phyloP scores from a whole-genome alignment of 1,140 invertebrate genomes.

The Drosophila bocqueti region DNA sequence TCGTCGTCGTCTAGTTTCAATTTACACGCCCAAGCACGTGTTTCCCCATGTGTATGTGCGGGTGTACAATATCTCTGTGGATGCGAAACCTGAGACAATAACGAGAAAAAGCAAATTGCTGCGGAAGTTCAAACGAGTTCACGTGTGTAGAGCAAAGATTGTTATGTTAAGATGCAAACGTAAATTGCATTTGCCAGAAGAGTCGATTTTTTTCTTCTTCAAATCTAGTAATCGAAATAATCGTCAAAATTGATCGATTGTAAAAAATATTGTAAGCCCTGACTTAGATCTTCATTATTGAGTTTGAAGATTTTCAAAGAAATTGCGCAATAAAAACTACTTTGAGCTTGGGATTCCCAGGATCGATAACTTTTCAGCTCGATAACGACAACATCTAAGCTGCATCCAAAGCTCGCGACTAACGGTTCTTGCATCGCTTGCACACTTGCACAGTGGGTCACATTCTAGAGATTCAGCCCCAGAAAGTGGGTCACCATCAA shows the following conservation, averaged over 20 bases:
- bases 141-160: slow-evolving; percentile 40
- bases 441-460: slow-evolving; percentile 28
- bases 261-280: background rate
- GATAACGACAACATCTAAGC: background rate
- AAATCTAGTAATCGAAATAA: background rate
- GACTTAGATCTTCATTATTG: background rate
- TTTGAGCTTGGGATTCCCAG: background rate
- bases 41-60: slow-evolving; percentile 43
- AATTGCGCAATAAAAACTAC: background rate
- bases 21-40: slow-evolving; percentile 72
- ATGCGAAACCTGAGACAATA: slow-evolving; percentile 73
- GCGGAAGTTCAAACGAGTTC: slow-evolving; percentile 80
- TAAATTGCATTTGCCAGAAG: slow-evolving; percentile 2
- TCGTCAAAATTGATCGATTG: background rate
- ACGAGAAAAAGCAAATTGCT: slow-evolving; percentile 59
- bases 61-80: slow-evolving; percentile 21
- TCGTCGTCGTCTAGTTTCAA: slow-evolving; percentile 56
- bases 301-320: too few relatives aligned
- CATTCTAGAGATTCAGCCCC: slow-evolving; percentile 31
- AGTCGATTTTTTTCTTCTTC: background rate
- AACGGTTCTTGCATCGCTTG: slow-evolving; percentile 17
- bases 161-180: slow-evolving; percentile 7
- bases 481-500: slow-evolving; percentile 34
- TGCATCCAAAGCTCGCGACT: background rate
- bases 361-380: background rate